Base-by-base conservation (phyloP, 2,113 vertebrate genomes). In the Leucoraja erinaceus region DNA sequence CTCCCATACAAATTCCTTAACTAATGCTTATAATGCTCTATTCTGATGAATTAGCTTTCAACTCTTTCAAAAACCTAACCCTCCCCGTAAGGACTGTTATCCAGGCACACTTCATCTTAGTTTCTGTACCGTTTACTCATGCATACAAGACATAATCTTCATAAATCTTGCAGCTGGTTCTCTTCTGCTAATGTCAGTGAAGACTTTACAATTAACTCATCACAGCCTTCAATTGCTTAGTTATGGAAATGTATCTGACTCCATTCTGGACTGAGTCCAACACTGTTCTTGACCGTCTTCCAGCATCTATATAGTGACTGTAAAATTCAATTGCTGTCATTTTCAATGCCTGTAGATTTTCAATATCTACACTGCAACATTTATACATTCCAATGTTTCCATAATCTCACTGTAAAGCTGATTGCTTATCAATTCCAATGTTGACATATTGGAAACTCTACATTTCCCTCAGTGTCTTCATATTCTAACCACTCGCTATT, bases 191-290 rank as follows among this genome's bases (percentile, higher is more conserved):
- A 59, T 59, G 22, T 56, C 54, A 59, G 54, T 1, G 3, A 20
- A 84, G 56, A 84, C 81, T 22, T 59, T 84, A 22, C 81, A 84
- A 59, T 59, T 84, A 54, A 81, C 18, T 25, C 81, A 54, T 84
- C 81, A 84, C 28, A 28, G 81, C 25, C 22, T 84, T 84, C 81
- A 84, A 25, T 4, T 84, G 47, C 56, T 25, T 84, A 59, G 81
- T 84, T 22, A 84, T 84, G 81, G 81, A 84, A 28, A 84, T 84
- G 81, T 28, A 54, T 84, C 81, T 59, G 81, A 10, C 22, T 59
- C 47, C 79, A 9, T 56, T 56, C 5, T 81, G 78, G 54, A 25
- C 38, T 54, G 78, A 81, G 1, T 2, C 22, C 38, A 54, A 28
- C 54, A 84, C 20, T 56, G 11, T 59, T 84, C 47, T 25, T 84